These are phyloP conservation scores for Tragelaphus strepsiceros DNA, from an alignment of 2,113 vertebrate species.

Conservation along the genomic window DNA sequence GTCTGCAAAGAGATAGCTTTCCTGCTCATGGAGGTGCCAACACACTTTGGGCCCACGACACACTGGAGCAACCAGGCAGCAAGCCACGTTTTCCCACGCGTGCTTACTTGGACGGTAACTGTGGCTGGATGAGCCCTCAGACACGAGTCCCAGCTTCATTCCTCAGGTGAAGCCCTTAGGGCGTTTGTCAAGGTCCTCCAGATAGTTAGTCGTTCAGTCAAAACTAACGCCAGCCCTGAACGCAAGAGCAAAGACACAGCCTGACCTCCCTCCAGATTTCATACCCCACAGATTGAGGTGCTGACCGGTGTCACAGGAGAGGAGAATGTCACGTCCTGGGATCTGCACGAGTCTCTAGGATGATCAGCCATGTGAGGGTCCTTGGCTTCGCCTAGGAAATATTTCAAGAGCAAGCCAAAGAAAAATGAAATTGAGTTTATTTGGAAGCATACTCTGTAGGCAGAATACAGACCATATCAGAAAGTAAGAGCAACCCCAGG, in stretches of 20 bases:
- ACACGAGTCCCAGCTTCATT: background rate
- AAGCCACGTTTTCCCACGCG: background rate
- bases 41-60: background rate
- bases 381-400: background rate
- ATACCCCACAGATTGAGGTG: background rate
- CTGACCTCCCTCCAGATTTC: background rate
- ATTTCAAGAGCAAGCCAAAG: background rate
- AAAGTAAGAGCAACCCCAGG: background rate
- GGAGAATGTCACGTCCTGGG: background rate
- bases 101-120: background rate
- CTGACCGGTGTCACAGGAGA: background rate
- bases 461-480: background rate
- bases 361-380: background rate
- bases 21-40: rapidly evolving
- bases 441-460: background rate
- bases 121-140: background rate
- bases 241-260: background rate
- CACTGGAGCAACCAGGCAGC: background rate
- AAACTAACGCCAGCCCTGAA: background rate
- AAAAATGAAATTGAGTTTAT: background rate
- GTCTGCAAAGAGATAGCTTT: background rate
- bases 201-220: background rate
- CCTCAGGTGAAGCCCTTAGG: background rate
- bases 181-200: background rate
- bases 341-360: background rate